Percentiles rank a stretch among this genome's conserved stretches.
Conservation (phyloP, 2,113 vertebrate genomes). For the Catagonus wagneri region DNA sequence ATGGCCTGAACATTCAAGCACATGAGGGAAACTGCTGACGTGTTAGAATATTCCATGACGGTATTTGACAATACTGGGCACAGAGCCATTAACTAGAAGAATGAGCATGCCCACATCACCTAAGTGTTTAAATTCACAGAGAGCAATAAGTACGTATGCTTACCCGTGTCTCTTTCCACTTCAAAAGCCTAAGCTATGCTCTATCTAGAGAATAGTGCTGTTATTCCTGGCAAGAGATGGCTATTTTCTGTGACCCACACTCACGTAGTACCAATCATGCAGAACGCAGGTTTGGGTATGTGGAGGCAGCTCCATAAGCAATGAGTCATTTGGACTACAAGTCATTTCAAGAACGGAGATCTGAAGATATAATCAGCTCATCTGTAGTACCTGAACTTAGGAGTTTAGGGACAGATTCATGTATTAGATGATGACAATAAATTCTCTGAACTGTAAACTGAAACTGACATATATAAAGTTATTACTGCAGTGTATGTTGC, state of each 20-base stretch:
- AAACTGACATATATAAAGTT: constrained; percentile 46
- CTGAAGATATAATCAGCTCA: constrained; percentile 24
- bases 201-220: not conserved
- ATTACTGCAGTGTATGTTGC: constrained; percentile 3
- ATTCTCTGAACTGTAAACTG: not conserved
- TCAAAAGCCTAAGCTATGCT: constrained; percentile 30
- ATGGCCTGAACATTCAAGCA: not conserved
- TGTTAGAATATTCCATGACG: constrained; percentile 13
- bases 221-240: constrained; percentile 44
- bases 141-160: not conserved
- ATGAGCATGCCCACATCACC: not conserved
- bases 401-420: not conserved
- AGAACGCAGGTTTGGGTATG: not conserved
- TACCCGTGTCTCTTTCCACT: constrained; percentile 40
- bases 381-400: not conserved
- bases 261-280: not conserved
- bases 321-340: constrained; percentile 9
- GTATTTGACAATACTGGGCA: constrained; percentile 12
- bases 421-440: not conserved
- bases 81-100: constrained; percentile 51
- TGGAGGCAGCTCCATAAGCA: not conserved
- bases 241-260: not conserved
- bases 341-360: not conserved
- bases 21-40: constrained; percentile 29
- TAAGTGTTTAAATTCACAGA: constrained; percentile 52